Evolutionary conservation across 2,113 vertebrate genomes (phyloP).

Genomic region (Dasyurus viverrinus): DNA sequence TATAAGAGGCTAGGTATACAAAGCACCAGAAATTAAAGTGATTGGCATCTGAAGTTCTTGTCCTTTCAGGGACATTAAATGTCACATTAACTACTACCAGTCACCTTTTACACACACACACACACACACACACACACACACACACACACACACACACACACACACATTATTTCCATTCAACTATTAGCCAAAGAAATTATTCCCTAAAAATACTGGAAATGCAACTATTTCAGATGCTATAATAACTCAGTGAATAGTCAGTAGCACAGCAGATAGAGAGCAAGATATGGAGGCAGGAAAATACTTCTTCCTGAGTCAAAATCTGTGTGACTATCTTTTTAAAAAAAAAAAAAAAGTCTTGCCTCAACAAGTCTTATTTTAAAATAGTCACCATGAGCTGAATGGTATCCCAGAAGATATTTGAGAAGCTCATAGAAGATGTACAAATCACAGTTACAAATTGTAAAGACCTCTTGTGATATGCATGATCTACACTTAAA

Average conservation of each 20-base stretch:
- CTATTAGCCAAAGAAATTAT: slow-evolving; percentile 22
- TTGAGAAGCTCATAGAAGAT: background rate
- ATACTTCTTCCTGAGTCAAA: too few relatives aligned
- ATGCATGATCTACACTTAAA: background rate
- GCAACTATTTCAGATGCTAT: background rate
- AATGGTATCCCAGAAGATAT: background rate
- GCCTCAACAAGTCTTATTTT: background rate
- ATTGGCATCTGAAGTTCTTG: background rate
- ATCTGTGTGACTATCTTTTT: too few relatives aligned
- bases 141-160: background rate
- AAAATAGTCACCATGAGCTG: background rate
- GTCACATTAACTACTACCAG: background rate
- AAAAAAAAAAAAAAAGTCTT: background rate
- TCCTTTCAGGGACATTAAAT: background rate
- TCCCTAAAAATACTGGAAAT: slow-evolving; percentile 16
- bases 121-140: background rate
- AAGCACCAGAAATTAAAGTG: background rate
- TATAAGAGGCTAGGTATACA: background rate
- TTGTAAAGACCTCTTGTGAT: background rate
- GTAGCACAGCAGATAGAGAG: too few relatives aligned
- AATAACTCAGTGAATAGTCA: slow-evolving; percentile 19
- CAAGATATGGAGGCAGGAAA: too few relatives aligned
- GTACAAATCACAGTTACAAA: background rate
- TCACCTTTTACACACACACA: background rate
- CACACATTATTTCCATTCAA: background rate